A percentile compares a stretch with the other conserved stretches of the same genome.
phyloP scores from a whole-genome alignment of 2,113 vertebrate species.

The Mesembrinibis cayennensis region DNA sequence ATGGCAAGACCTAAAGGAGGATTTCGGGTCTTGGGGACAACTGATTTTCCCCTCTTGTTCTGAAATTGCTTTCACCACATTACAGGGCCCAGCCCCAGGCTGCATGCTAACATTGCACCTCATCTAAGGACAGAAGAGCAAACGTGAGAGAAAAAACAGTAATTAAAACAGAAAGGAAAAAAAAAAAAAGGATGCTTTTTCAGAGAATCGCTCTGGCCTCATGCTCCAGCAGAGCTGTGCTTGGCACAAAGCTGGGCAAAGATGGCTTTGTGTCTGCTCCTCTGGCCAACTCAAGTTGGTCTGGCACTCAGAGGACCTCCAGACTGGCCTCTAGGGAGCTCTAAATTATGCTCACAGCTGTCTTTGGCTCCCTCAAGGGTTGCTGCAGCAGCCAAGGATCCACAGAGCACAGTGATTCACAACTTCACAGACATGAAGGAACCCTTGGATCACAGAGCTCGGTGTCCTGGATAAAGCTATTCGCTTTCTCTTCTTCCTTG shows the following conservation, averaged over 20 bases:
- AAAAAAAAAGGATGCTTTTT: not conserved
- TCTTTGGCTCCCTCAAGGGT: not conserved
- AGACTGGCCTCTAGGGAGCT: not conserved
- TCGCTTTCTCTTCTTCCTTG: not conserved
- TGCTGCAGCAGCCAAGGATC: not conserved
- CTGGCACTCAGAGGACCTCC: not conserved
- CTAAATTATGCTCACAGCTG: not conserved
- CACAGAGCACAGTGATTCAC: not conserved
- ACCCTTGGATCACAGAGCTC: not conserved
- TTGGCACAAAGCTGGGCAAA: not conserved
- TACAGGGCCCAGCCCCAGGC: not conserved
- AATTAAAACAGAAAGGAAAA: not conserved
- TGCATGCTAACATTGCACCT: not conserved
- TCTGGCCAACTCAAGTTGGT: not conserved
- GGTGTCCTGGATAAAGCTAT: not conserved
- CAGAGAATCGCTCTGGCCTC: not conserved
- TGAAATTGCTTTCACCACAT: not conserved
- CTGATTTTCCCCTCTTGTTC: not conserved
- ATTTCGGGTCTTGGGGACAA: not conserved
- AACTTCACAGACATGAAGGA: not conserved
- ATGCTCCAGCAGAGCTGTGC: not conserved
- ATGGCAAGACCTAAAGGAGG: not conserved
- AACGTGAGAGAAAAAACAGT: not conserved
- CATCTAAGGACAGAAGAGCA: not conserved
- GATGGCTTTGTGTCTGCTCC: not conserved